Base-by-base conservation (phyloP, 2,888 invertebrate genomes). In the Hecatera dysodea region DNA sequence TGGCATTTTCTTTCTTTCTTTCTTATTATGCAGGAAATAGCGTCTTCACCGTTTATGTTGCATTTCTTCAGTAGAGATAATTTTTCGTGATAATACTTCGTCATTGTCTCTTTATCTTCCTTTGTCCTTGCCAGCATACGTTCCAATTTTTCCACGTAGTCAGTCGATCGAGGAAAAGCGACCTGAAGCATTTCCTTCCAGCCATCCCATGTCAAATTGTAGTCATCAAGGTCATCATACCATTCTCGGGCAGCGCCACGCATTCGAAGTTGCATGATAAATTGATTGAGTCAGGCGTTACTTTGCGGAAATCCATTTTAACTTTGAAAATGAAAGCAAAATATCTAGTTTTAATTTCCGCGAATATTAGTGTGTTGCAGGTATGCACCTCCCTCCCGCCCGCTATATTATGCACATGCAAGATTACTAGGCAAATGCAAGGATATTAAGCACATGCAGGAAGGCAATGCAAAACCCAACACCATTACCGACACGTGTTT, bases 11-110 rank as follows among this genome's bases (percentile, higher is more conserved):
- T 36, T 44, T 84, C 50, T 7, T 24, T 9, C 24, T 22, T 11
- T n/a, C 46, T n/a, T n/a, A 48, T 48, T 22, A 48, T 48, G 46
- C 46, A 48, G n/a, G 46, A 48, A 48, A 48, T 48, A 48, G 46
- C 46, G 5, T 22, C 48, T 22, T 9, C 48, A 48, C 48, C 48
- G 48, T 48, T 4, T n/a, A 48, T 48, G 22, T 48, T 48, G 22
- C 48, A 48, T 48, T 48, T 48, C 22, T 48, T 48, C n/a, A 88
- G 55, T 15, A 85, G 66, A 60, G 89, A 84, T 12, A 84, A 8
- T 72, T 86, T 84, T 5, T 78, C 81, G 46, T 87, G 84, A 59
- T 75, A 90, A 65, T 89, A 90, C 52, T 85, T 86, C 1, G 87
- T 88, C 88, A 89, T 89, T 83, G 65, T 69, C 52, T 74, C 88